Conservation (phyloP, 1,140 invertebrate genomes). For the Tetraneura akinire region DNA sequence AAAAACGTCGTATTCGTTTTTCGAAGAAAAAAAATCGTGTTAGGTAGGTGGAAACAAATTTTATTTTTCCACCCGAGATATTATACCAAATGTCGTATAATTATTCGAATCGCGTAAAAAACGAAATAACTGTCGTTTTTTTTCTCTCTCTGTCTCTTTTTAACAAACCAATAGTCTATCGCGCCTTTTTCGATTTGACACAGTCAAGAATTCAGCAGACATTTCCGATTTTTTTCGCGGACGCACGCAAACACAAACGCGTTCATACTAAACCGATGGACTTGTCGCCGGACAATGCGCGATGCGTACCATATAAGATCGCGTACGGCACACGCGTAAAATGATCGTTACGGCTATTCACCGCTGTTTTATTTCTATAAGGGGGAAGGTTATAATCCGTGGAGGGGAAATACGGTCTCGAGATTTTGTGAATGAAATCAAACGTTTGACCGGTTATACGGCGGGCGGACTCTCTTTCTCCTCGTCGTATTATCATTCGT, state of each 20-base stretch:
- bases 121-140: background rate
- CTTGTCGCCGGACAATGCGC: conserved; percentile 46
- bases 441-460: conserved; percentile 46
- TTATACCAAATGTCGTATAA: too few relatives aligned
- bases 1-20: too few relatives aligned
- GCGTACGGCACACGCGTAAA: background rate
- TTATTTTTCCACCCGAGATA: too few relatives aligned
- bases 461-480: conserved; percentile 17
- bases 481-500: background rate
- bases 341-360: background rate
- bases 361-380: too few relatives aligned
- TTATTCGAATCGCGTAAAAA: too few relatives aligned
- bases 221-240: conserved; percentile 33
- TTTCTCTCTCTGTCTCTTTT: background rate
- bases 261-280: conserved; percentile 9
- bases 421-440: conserved; percentile 49
- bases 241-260: background rate
- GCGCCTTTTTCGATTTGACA: background rate
- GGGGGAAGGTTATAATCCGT: background rate
- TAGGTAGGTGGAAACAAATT: too few relatives aligned
- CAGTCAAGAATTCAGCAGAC: background rate
- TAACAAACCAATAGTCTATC: background rate
- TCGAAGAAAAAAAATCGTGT: conserved; percentile 8
- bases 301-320: background rate
- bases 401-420: background rate